Base-by-base conservation (phyloP, 2,888 invertebrate genomes). In the Chesias legatella region DNA sequence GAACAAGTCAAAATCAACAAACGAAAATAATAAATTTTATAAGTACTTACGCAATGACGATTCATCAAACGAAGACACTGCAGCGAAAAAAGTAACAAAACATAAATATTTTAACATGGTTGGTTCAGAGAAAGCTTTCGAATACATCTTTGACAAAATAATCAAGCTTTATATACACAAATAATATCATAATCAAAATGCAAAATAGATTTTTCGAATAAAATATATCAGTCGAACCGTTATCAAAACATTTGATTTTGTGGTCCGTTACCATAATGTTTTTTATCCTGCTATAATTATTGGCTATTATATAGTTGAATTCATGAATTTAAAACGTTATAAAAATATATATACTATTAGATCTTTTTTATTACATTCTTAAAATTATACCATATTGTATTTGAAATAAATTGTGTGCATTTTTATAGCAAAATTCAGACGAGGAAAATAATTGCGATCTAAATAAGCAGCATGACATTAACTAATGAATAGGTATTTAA, bases 111-210 rank as follows among this genome's bases (percentile, higher is more conserved):
- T 44, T 10, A 13, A 32, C 39, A 44, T 44, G 39, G 17, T 33
- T 8, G 10, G 13, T 17, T 17, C 24, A 22, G 8, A 35, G 35
- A 29, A 22, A 35, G 25, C 23, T 22, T 10, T 13, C 34, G 17
- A 36, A 24, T 33, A 29, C 13, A 8, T 7, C n/a, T 24, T 20
- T 3, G 7, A 6, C 3, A n/a, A 11, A 23, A 25, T 4, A 20
- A 25, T 8, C 10, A n/a, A 32, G 23, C 38, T 39, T 44, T 42
- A 27, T 43, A 43, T 43, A 44, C 17, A 23, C 5, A 28, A 31
- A 34, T 39, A 35, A 34, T 34, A 31, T 20, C 33, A 39, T 17
- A 27, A 35, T 35, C 13, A 23, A 36, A 10, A 43, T 43, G 43
- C 33, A 34, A 38, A 27, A 28, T 7, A 24, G 28, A 17, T 17